A percentile compares a stretch with the other conserved stretches of the same genome.
Evolutionary conservation across 2,888 invertebrate genomes (phyloP).

Genomic region (Pyrochroa serraticornis): DNA sequence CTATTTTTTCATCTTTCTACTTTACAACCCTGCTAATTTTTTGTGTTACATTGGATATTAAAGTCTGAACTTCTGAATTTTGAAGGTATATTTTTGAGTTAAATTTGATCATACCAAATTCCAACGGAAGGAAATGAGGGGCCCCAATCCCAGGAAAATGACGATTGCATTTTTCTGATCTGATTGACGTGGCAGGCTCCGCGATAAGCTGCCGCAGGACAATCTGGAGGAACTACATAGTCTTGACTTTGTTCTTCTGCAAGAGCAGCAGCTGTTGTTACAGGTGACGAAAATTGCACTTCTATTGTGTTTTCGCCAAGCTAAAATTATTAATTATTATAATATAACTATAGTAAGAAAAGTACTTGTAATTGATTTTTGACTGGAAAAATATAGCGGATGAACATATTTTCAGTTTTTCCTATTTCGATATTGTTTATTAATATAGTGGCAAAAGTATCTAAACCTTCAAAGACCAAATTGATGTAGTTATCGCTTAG

Average conservation of each 20-base stretch:
- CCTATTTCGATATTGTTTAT: slow-evolving; percentile 74
- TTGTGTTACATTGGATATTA: too few species aligned
- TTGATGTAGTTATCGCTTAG: slow-evolving; percentile 54
- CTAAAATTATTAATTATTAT: slow-evolving; percentile 23
- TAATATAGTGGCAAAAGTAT: slow-evolving; percentile 78
- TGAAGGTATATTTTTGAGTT: too few species aligned
- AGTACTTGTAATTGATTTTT: slow-evolving; percentile 59
- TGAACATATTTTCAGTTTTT: slow-evolving; percentile 82
- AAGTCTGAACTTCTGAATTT: too few species aligned
- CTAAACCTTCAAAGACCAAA: slow-evolving; percentile 83
- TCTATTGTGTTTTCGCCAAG: background rate
- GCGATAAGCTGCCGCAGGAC: slow-evolving; percentile 74
- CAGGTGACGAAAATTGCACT: background rate
- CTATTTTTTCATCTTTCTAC: too few species aligned
- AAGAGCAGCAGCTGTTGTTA: slow-evolving; percentile 35
- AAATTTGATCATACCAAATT: slow-evolving; percentile 74
- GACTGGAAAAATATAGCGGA: slow-evolving; percentile 74
- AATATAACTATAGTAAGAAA: slow-evolving; percentile 39
- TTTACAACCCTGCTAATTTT: too few species aligned
- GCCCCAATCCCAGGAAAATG: slow-evolving; percentile 97
- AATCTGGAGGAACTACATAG: slow-evolving; percentile 70
- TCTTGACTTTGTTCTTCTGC: slow-evolving; percentile 52
- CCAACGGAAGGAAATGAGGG: slow-evolving; percentile 93
- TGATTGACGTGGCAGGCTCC: slow-evolving; percentile 94
- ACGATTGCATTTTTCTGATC: slow-evolving; percentile 90